A percentile compares a stretch with the other conserved stretches of the same genome.
These are phyloP conservation scores for Brachyptera risi DNA, from an alignment of 2,888 invertebrate species.

Conservation along the genomic window DNA sequence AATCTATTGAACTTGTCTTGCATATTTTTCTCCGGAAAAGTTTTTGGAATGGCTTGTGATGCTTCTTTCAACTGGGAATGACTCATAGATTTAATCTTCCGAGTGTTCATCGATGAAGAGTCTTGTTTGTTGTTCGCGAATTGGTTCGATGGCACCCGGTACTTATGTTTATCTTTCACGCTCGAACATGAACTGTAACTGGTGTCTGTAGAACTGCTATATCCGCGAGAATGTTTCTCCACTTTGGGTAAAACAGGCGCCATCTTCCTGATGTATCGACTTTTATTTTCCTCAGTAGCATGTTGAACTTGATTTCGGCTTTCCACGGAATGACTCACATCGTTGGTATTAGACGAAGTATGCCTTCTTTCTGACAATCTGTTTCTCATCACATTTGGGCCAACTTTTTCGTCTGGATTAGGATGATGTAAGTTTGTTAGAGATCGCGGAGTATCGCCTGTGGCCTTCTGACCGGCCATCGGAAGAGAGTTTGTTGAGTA, in stretches of 20 bases:
- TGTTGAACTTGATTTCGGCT: neutral
- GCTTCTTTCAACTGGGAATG: too few species aligned
- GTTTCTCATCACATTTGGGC: neutral
- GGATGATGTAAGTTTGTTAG: neutral
- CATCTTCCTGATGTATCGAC: too few species aligned
- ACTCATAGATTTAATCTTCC: too few species aligned
- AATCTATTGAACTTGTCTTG: neutral
- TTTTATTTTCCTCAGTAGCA: too few species aligned
- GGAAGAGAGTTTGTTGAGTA: neutral
- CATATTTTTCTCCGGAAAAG: neutral
- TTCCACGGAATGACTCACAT: neutral
- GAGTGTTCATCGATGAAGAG: too few species aligned
- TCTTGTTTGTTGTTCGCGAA: too few species aligned
- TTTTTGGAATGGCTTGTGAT: neutral
- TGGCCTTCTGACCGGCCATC: neutral
- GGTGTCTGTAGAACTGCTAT: neutral
- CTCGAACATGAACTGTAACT: neutral
- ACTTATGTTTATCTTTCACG: neutral
- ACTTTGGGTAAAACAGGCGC: neutral
- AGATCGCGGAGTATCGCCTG: neutral
- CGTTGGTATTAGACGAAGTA: neutral
- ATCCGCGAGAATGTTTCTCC: neutral
- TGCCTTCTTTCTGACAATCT: too few species aligned
- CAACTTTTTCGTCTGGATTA: neutral
- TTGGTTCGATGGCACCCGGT: neutral